Base-by-base conservation (phyloP, 2,797 vertebrate genomes). In the Dendrocincla tyrannina region DNA sequence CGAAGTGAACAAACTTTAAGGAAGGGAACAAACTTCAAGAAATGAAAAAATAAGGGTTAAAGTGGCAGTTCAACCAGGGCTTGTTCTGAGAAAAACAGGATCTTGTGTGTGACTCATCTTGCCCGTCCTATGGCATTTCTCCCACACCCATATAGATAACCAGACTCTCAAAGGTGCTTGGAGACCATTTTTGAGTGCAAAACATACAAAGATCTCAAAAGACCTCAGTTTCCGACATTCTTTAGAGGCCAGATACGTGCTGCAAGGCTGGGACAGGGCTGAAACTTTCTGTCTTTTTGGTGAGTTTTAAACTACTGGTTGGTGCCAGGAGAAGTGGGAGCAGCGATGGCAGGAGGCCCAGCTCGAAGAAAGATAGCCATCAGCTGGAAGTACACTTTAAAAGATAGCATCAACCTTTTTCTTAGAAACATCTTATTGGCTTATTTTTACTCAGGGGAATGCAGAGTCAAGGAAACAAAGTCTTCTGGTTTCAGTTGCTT, bases 81-180 rank as follows among this genome's bases (percentile, higher is more conserved):
- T 96, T 79, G 33, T 67, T 88, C 59, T 90, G 47, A 86, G 74
- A 78, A 95, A 92, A 94, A 76, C 27, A 92, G 53, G 66, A 94
- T 91, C 78, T n/a, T 53, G n/a, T 39, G 25, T 78, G 67, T 92
- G 91, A 96, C 88, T 94, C 91, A 93, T 82, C 67, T 78, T 84
- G 74, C 67, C 85, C 77, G 19, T 93, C 44, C 49, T 90, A 63
- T 93, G 94, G 88, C 74, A 85, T 92, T 96, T 96, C 62, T 93
- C 72, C 93, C 91, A 92, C 85, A 64, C 94, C 89, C 93, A 64
- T 86, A 44, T 11, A 91, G 91, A 93, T 84, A 96, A 88, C 76
- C 70, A 88, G 47, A 13, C 49, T 90, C 60, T 74, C 77, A 70
- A 88, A 93, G 67, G 28, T 1, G 0, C 56, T 90, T 59, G 59